A percentile compares a stretch with the other conserved stretches of the same genome.
phyloP scores from a whole-genome alignment of 2,797 vertebrate genomes.

The Notolabrus celidotus region DNA sequence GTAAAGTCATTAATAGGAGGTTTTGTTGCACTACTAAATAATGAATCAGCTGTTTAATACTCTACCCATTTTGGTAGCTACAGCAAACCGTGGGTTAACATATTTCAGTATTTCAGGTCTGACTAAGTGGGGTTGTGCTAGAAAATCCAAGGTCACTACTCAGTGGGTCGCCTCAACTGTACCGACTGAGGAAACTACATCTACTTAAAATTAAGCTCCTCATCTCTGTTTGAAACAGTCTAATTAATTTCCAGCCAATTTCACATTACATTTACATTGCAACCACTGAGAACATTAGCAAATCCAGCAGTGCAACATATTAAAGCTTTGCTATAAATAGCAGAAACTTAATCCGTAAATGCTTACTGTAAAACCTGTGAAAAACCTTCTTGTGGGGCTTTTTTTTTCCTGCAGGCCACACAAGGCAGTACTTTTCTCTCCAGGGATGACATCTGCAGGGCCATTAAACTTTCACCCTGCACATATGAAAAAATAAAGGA shows the following conservation, averaged over 20 bases:
- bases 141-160: conserved; percentile 38
- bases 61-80: not conserved
- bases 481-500: conserved; percentile 24
- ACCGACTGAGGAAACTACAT: conserved; percentile 5
- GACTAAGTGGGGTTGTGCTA: conserved; percentile 13
- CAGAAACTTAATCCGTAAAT: not conserved
- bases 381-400: not conserved
- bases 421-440: conserved; percentile 12
- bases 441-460: conserved; percentile 38
- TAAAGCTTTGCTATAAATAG: conserved; percentile 14
- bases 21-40: not conserved
- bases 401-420: conserved; percentile 4
- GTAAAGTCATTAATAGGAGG: not conserved
- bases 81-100: not conserved
- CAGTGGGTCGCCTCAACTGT: conserved; percentile 14
- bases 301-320: conserved; percentile 17
- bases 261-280: conserved; percentile 33
- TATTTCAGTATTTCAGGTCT: conserved; percentile 19
- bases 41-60: not conserved
- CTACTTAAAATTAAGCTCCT: conserved; percentile 15
- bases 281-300: conserved; percentile 22
- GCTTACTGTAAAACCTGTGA: not conserved
- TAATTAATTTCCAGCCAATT: conserved; percentile 40
- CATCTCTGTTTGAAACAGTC: conserved; percentile 29
- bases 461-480: conserved; percentile 41